Evolutionary conservation across 2,797 vertebrate genomes (phyloP), one percentile per base, ranked within the genome.

Genomic region (Furcifer pardalis): DNA sequence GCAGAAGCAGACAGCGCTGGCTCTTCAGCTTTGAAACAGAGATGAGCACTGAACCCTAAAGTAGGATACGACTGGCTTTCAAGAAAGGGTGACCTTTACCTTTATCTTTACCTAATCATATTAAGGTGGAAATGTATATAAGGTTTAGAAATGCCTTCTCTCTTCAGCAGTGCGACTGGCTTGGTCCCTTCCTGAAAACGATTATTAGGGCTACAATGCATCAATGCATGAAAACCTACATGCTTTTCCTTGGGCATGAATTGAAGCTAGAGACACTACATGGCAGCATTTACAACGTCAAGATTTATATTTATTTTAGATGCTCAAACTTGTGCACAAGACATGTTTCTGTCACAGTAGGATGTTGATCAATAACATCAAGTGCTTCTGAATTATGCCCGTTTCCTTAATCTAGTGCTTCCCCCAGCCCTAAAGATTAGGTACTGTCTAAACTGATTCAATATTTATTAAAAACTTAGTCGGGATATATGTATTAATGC

Each of bases 391-490:
- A 89, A 88, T 90, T 81, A 80, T 10, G 52, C 77, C 76, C 27
- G 0, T 86, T 71, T 88, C 93, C 10, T 52, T 40, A 71, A 52
- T 10, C n/a, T 78, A 84, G 63, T 65, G 52, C 71, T 84, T 89
- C 44, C 75, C 87, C 77, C 56, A 86, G 62, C 73, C 63, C 83
- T 88, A 89, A 95, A 94, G 95, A 96, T 96, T 91, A 95, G 93
- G 81, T 94, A 96, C 94, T 96, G 96, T 92, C 40, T 60, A 35
- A 86, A 62, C 25, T 37, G 93, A 96, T 97, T 95, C 97, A 97
- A 94, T 94, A 95, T 94, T 97, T 96, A 98, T 97, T 95, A 94
- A 97, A 92, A 86, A 94, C 91, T 94, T 89, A 81, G 93, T 95
- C 95, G 95, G 91, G 95, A 93, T 95, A 96, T 95, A 90, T 77